Evolutionary conservation across 2,888 invertebrate species (phyloP).

Genomic region (Periphyllus acericola): DNA sequence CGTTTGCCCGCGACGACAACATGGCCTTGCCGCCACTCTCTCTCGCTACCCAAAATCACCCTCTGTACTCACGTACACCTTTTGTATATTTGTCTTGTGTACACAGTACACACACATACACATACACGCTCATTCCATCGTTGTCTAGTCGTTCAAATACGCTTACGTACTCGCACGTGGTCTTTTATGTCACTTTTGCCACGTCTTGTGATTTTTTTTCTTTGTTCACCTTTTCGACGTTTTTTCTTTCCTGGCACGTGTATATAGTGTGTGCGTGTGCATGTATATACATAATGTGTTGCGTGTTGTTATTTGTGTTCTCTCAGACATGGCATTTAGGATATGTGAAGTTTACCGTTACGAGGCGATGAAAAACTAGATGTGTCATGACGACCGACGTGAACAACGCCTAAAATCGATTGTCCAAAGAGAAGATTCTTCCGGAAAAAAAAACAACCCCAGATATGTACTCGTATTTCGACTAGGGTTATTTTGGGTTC

Average conservation of each 20-base stretch:
- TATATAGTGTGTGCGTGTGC: too few relatives aligned
- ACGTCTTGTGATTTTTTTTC: conserved; percentile 24
- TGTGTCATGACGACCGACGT: neutral
- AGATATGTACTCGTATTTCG: neutral
- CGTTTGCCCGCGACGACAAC: neutral
- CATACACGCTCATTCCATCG: neutral
- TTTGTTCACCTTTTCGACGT: neutral
- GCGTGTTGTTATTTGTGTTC: neutral
- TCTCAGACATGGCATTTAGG: neutral
- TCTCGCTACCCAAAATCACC: neutral
- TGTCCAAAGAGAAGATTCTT: neutral
- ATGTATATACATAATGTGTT: too few relatives aligned
- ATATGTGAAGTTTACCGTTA: neutral
- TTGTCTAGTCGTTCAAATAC: neutral
- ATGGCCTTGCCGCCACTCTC: neutral
- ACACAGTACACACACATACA: neutral
- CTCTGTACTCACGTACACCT: neutral
- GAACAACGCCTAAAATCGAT: neutral
- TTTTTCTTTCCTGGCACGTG: neutral
- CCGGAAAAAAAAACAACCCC: neutral
- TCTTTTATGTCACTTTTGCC: conserved; percentile 14
- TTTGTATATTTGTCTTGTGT: neutral
- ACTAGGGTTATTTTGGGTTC: neutral
- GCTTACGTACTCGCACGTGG: neutral
- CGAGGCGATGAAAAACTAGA: neutral